These are phyloP conservation scores for Sapajus apella DNA, from an alignment of 2,113 vertebrate species.

Conservation along the genomic window DNA sequence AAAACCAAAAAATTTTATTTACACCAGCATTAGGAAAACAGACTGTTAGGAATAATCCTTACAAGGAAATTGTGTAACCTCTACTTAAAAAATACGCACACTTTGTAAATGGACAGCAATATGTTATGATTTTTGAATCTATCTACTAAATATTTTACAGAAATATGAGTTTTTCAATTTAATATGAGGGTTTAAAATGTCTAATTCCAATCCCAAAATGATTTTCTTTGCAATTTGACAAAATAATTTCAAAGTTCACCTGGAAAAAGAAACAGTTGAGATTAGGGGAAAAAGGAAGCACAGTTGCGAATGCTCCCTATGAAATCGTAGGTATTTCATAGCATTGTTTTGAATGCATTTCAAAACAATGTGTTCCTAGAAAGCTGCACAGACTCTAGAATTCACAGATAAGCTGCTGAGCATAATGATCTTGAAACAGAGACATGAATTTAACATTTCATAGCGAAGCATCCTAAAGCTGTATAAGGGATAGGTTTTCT, in stretches of 20 bases:
- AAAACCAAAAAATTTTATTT: background rate
- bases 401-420: background rate
- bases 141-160: background rate
- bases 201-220: background rate
- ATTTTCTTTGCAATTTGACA: background rate
- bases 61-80: background rate
- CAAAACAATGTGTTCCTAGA: background rate
- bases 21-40: background rate
- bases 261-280: background rate
- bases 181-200: background rate
- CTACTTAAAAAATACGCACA: background rate
- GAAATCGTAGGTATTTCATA: background rate
- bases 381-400: background rate
- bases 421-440: background rate
- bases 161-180: background rate
- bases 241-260: conserved; percentile 7
- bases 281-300: background rate
- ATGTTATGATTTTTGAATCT: background rate
- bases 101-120: background rate
- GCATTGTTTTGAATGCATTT: too few species aligned
- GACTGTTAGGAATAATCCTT: background rate
- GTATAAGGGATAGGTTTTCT: background rate
- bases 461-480: background rate
- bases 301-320: background rate
- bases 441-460: background rate